phyloP scores from a whole-genome alignment of 35 echinoderm and acorn worm genomes.

The Antedon bifida region DNA sequence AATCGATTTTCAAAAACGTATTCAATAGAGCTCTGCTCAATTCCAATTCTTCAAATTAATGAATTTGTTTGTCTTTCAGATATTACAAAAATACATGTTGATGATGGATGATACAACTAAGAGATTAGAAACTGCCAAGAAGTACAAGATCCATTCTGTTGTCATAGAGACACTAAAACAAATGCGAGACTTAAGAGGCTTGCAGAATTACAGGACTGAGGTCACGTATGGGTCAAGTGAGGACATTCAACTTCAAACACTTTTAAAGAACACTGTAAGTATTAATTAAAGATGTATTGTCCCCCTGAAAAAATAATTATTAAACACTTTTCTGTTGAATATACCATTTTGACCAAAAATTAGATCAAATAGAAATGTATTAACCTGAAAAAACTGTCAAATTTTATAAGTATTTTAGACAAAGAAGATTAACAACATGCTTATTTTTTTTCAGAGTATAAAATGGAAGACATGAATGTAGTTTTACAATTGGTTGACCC shows the following conservation, averaged over 20 bases:
- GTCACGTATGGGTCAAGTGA: not conserved
- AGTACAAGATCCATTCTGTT: not conserved
- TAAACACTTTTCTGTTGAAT: too few relatives aligned
- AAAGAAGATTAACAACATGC: too few relatives aligned
- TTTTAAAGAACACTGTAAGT: slow-evolving; percentile 1
- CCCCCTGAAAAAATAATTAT: too few relatives aligned
- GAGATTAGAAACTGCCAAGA: not conserved
- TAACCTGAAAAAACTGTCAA: too few relatives aligned
- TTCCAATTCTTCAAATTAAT: too few relatives aligned
- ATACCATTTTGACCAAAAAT: too few relatives aligned
- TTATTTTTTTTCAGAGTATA: not conserved
- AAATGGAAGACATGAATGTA: not conserved
- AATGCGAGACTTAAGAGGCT: not conserved
- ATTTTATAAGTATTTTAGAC: too few relatives aligned
- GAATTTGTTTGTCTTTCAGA: not conserved
- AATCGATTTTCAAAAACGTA: too few relatives aligned
- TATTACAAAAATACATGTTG: not conserved
- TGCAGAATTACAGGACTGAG: not conserved
- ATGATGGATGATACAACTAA: slow-evolving; percentile 1
- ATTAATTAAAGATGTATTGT: not conserved
- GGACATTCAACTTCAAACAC: not conserved
- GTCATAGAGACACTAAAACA: slow-evolving; percentile 7
- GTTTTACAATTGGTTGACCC: too few relatives aligned
- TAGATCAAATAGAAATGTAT: too few relatives aligned
- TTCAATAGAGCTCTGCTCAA: too few relatives aligned